Conservation (phyloP, 2,113 vertebrate genomes). For the cat (Felis catus) region DNA sequence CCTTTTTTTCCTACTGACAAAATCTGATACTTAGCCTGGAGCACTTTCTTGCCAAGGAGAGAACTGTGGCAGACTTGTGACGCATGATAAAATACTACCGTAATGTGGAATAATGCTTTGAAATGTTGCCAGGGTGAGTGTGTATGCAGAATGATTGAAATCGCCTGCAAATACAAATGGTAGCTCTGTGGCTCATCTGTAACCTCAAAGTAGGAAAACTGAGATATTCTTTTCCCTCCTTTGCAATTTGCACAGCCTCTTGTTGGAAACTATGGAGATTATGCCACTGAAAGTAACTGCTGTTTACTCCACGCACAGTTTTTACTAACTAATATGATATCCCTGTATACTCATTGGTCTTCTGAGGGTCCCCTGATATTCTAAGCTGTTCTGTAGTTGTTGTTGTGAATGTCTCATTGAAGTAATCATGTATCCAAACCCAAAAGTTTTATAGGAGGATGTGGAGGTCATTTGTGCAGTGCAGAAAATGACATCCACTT, state of each 20-base stretch:
- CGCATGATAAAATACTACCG: conserved; percentile 36
- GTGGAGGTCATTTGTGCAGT: not conserved
- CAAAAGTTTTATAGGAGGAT: not conserved
- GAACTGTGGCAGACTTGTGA: conserved; percentile 10
- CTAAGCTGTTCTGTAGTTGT: not conserved
- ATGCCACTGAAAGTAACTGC: conserved; percentile 36
- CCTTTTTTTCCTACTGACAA: conserved; percentile 68
- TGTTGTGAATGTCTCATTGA: not conserved
- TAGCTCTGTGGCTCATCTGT: conserved; percentile 63
- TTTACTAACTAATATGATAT: conserved; percentile 19
- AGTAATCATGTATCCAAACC: not conserved
- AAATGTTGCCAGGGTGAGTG: conserved; percentile 61
- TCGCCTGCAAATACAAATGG: conserved; percentile 37
- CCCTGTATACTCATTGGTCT: not conserved
- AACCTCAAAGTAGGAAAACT: conserved; percentile 33
- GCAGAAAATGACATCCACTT: not conserved
- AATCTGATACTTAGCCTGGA: conserved; percentile 64
- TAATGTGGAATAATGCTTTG: conserved; percentile 64
- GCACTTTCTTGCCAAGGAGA: conserved; percentile 61
- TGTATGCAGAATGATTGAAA: conserved; percentile 66
- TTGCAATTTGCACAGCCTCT: conserved; percentile 53
- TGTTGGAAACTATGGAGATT: conserved; percentile 28
- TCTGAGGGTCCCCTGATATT: not conserved
- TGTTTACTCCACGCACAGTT: conserved; percentile 25
- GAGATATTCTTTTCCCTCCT: conserved; percentile 45